Evolutionary conservation across 2,888 invertebrate genomes (phyloP).

Genomic region (Drosophila niveifrons): DNA sequence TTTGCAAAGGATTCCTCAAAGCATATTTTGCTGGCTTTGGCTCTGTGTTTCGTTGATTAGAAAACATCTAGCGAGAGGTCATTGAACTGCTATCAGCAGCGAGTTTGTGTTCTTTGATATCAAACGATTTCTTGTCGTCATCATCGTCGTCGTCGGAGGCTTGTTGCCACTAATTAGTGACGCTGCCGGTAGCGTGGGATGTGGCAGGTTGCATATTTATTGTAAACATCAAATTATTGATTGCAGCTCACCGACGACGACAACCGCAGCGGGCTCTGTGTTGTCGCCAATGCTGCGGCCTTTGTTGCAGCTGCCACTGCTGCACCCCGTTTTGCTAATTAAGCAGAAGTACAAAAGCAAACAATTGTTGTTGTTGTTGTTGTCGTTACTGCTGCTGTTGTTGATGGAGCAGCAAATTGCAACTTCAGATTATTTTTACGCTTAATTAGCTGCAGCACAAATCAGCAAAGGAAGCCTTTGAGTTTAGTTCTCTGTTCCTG

Average conservation of each 20-base stretch:
- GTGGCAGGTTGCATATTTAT: conserved; percentile 48
- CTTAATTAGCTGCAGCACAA: conserved; percentile 57
- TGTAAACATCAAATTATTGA: conserved; percentile 78
- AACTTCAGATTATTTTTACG: conserved; percentile 55
- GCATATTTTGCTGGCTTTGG: conserved; percentile 39
- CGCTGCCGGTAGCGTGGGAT: neutral
- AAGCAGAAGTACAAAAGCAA: conserved; percentile 45
- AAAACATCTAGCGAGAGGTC: conserved; percentile 47
- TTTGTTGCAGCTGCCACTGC: conserved; percentile 2
- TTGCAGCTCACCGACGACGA: conserved; percentile 40
- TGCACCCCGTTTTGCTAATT: conserved; percentile 51
- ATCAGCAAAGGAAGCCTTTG: conserved; percentile 12
- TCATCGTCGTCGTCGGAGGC: conserved; percentile 32
- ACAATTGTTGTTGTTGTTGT: neutral
- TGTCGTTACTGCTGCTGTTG: neutral
- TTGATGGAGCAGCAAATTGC: conserved; percentile 40
- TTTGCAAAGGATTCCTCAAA: conserved; percentile 65
- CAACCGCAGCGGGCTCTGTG: conserved; percentile 28
- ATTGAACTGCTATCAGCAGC: conserved; percentile 61
- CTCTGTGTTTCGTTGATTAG: conserved; percentile 61
- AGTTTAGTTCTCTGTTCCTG: neutral
- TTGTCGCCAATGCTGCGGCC: conserved; percentile 14
- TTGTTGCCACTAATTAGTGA: conserved; percentile 69
- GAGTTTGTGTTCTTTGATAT: conserved; percentile 40
- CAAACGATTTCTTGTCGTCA: conserved; percentile 60